Percentiles rank a stretch among this genome's conserved stretches.
Conservation (phyloP, 2,113 vertebrate species). For the Phodopus roborovskii region DNA sequence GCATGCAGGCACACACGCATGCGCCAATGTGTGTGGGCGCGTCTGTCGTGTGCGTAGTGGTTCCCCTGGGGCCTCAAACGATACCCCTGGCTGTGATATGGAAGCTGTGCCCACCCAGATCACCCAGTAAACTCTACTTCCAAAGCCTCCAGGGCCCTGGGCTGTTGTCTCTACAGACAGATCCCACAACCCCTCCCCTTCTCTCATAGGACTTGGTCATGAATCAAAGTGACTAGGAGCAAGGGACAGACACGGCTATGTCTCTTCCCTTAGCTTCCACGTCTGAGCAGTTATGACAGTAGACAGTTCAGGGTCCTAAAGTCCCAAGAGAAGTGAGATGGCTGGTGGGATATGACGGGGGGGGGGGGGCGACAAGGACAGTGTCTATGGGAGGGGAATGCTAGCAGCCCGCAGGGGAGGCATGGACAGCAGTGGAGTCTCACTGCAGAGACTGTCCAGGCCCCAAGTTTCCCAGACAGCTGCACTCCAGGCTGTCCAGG, state of each 20-base stretch:
- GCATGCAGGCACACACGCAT: too few relatives aligned
- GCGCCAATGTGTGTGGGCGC: accelerated
- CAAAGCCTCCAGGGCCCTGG: not conserved
- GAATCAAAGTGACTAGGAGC: not conserved
- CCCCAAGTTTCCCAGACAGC: not conserved
- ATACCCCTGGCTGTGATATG: not conserved
- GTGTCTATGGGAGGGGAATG: not conserved
- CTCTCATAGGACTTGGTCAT: too few relatives aligned
- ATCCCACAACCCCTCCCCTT: accelerated
- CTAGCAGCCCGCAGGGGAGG: not conserved
- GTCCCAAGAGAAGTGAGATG: too few relatives aligned
- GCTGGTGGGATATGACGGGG: not conserved
- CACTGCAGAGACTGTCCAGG: not conserved
- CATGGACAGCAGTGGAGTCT: not conserved
- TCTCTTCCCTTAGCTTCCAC: not conserved
- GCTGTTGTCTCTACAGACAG: not conserved
- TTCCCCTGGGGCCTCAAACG: not conserved
- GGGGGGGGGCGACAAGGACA: not conserved
- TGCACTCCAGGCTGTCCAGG: too few relatives aligned
- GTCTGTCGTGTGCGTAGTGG: not conserved
- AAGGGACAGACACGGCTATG: not conserved
- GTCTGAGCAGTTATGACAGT: not conserved
- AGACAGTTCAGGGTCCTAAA: not conserved
- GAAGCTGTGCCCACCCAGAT: not conserved
- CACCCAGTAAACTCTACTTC: not conserved